Evolutionary conservation across 2,888 invertebrate species (phyloP).

Genomic region (Andrena fulva): DNA sequence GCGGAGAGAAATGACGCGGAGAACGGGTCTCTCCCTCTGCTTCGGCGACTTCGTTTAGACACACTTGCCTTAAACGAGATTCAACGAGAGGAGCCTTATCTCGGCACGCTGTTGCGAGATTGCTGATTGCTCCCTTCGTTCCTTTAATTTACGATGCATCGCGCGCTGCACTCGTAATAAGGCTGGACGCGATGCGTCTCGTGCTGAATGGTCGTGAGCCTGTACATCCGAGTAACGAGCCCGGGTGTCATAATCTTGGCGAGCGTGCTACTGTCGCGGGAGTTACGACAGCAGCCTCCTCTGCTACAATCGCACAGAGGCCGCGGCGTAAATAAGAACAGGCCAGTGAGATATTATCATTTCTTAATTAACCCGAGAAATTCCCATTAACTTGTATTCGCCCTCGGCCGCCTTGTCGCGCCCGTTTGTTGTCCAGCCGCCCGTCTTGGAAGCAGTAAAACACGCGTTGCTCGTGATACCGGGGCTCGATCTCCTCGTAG

Average conservation of each 20-base stretch:
- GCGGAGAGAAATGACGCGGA: slow-evolving; percentile 44
- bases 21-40: slow-evolving; percentile 38
- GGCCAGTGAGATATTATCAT: slow-evolving; percentile 62
- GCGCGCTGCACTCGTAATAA: slow-evolving; percentile 61
- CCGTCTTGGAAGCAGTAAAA: slow-evolving; percentile 2
- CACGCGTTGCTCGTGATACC: slow-evolving; percentile 17
- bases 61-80: slow-evolving; percentile 65
- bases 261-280: slow-evolving; percentile 54
- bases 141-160: slow-evolving; percentile 74
- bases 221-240: slow-evolving; percentile 57
- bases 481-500: not conserved
- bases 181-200: slow-evolving; percentile 51
- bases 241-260: slow-evolving; percentile 60
- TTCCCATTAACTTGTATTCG: slow-evolving; percentile 57
- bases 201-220: slow-evolving; percentile 60
- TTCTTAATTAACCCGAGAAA: slow-evolving; percentile 56
- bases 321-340: slow-evolving; percentile 32
- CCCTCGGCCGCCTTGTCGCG: slow-evolving; percentile 13
- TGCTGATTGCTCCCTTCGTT: slow-evolving; percentile 74
- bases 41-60: slow-evolving; percentile 47
- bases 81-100: slow-evolving; percentile 71
- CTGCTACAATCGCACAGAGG: slow-evolving; percentile 20
- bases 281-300: slow-evolving; percentile 38
- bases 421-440: slow-evolving; percentile 31
- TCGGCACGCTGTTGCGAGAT: slow-evolving; percentile 67